Evolutionary conservation across 2,797 vertebrate genomes (phyloP).

Genomic region (Phoeniculus purpureus): DNA sequence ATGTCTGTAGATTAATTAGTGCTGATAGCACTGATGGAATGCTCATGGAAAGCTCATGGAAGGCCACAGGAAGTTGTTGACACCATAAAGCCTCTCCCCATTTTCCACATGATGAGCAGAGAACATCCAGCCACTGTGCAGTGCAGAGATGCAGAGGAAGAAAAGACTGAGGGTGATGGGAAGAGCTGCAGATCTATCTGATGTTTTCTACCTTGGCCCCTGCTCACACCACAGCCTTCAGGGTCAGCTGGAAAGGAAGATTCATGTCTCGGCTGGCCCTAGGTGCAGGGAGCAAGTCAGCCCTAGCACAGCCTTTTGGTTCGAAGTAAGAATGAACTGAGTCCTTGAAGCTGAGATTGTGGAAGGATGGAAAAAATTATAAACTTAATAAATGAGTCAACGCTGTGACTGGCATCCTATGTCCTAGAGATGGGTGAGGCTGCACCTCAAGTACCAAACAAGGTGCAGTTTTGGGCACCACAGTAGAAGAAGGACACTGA

Average conservation of each 20-base stretch:
- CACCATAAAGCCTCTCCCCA: neutral
- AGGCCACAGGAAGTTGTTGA: neutral
- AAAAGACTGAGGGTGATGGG: neutral
- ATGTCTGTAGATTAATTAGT: neutral
- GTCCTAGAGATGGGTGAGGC: neutral
- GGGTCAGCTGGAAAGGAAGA: neutral
- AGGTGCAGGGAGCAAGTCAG: neutral
- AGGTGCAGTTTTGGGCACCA: no score
- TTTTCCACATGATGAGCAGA: neutral
- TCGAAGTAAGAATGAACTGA: neutral
- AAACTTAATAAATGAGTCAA: neutral
- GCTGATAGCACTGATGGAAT: neutral
- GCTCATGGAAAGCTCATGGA: neutral
- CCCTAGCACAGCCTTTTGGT: neutral
- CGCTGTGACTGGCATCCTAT: neutral
- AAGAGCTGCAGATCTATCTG: neutral
- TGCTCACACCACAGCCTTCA: neutral
- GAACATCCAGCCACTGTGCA: fast-evolving
- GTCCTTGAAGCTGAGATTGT: neutral
- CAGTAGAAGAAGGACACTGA: no score
- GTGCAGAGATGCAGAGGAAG: neutral
- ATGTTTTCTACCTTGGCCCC: neutral
- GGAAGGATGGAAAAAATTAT: neutral
- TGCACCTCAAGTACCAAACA: no score
- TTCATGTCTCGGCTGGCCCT: neutral